Base-by-base conservation (phyloP, 1,140 invertebrate species). In the Proctacanthus coquilletti region DNA sequence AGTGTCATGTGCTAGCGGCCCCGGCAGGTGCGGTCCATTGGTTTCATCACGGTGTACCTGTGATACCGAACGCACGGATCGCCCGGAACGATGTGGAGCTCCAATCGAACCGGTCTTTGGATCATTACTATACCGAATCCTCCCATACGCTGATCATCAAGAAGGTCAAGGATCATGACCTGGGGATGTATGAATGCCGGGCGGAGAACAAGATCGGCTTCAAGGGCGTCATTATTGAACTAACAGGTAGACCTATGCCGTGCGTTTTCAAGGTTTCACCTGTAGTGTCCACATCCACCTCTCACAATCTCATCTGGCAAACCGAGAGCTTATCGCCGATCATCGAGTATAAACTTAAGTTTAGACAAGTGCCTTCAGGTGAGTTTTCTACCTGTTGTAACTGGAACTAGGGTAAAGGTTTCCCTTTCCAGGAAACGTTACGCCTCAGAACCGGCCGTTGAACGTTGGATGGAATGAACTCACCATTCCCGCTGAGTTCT, bases 111-210 rank as follows among this genome's bases (percentile, higher is more conserved):
- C 44, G 41, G 2, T 45, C 45, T 5, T 17, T 45, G 18, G 41
- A 44, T 1, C 45, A 47, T 19, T 56, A 56, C 33, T 47, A 52
- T 6, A 51, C 48, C 2, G 45, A 46, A 10, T 45, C 47, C 5
- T 63, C 70, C 21, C 69, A 84, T 44, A 68, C 66, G 44, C 53
- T 87, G 18, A 65, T 80, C 21, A 75, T 87, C 39, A 67, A 70
- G 31, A 72, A 69, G n/a, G 75, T 83, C 0, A 65, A 68, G 9
- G 65, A 66, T 29, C 60, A 63, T 1, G 83, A 89, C 56, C 74
- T 85, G 39, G 84, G 82, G 0, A 70, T 71, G 43, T 87, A 86
- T 50, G 71, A 75, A 1, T 87, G 84, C 53, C 66, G 71, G 18
- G 84, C 80, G 0, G 70, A 73, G 21, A 89, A 87, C 53, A 66